Evolutionary conservation across 2,888 invertebrate species (phyloP).

Genomic region (Drosophila meridiana): DNA sequence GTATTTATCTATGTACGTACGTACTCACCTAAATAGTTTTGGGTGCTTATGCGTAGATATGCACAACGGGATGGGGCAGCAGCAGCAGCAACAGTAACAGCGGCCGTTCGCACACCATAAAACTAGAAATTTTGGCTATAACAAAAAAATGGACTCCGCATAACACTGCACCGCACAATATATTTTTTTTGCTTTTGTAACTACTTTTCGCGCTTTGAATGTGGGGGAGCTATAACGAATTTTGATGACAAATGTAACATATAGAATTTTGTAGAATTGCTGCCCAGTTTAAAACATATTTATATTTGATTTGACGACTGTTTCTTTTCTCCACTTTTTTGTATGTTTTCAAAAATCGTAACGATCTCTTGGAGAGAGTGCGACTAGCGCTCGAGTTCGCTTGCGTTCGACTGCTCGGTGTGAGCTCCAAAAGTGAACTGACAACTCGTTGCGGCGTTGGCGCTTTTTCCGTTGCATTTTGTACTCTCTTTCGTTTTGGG

Average conservation of each 20-base stretch:
- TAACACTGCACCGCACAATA: conserved; percentile 35
- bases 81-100: conserved; percentile 53
- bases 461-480: conserved; percentile 64
- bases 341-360: conserved; percentile 58
- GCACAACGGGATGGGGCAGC: conserved; percentile 48
- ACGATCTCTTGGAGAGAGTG: conserved; percentile 36
- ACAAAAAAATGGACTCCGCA: conserved; percentile 36
- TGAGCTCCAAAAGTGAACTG: conserved; percentile 61
- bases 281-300: conserved; percentile 55
- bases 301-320: conserved; percentile 17
- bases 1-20: neutral
- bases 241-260: conserved; percentile 49
- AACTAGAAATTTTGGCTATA: conserved; percentile 50
- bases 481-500: conserved; percentile 47
- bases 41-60: conserved; percentile 53
- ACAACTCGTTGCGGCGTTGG: conserved; percentile 59
- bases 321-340: conserved; percentile 25
- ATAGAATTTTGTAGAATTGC: conserved; percentile 27
- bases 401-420: conserved; percentile 40
- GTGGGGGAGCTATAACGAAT: conserved; percentile 36
- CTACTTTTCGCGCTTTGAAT: conserved; percentile 6
- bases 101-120: conserved; percentile 50
- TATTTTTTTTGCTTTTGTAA: conserved; percentile 26
- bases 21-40: conserved; percentile 63
- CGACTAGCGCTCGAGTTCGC: neutral